A percentile compares a stretch with the other conserved stretches of the same genome.
Evolutionary conservation across 1,140 invertebrate genomes (phyloP).

Genomic region (Drosophila eugracilis): DNA sequence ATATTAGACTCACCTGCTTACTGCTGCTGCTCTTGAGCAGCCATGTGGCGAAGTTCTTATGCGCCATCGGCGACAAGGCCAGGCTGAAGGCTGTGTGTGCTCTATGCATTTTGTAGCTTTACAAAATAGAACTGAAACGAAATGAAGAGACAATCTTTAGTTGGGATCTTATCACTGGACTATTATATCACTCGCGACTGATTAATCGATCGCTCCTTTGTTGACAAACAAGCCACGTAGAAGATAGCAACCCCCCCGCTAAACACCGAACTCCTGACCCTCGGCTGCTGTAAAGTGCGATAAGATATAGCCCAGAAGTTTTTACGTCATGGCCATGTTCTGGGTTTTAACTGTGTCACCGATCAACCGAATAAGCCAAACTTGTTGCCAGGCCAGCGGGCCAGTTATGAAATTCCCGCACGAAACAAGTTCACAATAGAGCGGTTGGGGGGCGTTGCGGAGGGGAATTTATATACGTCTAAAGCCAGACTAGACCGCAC

Average conservation of each 20-base stretch:
- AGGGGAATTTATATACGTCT: slow-evolving; percentile 45
- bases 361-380: slow-evolving; percentile 32
- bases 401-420: slow-evolving; percentile 51
- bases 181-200: slow-evolving; percentile 19
- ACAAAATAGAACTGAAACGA: slow-evolving; percentile 73
- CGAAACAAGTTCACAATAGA: slow-evolving; percentile 29
- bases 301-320: slow-evolving; percentile 58
- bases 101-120: slow-evolving; percentile 88
- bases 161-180: slow-evolving; percentile 19
- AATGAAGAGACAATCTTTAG: slow-evolving; percentile 11
- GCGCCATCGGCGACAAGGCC: slow-evolving; percentile 87
- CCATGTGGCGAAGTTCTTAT: slow-evolving; percentile 91
- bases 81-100: slow-evolving; percentile 88
- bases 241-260: slow-evolving; percentile 7
- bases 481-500: slow-evolving; percentile 45
- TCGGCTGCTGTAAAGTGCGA: slow-evolving; percentile 57
- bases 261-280: slow-evolving; percentile 21
- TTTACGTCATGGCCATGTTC: slow-evolving; percentile 59
- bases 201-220: slow-evolving; percentile 44
- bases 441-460: background rate
- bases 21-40: slow-evolving; percentile 85
- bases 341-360: slow-evolving; percentile 40
- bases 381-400: slow-evolving; percentile 58
- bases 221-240: slow-evolving; percentile 64
- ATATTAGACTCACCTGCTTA: slow-evolving; percentile 85